These are phyloP conservation scores for Tetragonisca angustula DNA, from an alignment of 2,888 invertebrate genomes.

Conservation along the genomic window DNA sequence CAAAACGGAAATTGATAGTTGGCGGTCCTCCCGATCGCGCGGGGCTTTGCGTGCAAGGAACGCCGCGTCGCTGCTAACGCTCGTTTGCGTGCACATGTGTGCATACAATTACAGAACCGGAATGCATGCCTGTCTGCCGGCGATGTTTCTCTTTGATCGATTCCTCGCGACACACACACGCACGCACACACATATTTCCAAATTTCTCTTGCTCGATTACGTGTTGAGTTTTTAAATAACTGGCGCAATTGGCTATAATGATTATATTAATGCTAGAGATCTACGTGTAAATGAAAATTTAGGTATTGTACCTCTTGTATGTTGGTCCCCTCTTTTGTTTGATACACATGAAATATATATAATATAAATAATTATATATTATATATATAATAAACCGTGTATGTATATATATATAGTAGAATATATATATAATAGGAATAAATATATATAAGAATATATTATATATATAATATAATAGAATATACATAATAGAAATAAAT, in stretches of 20 bases:
- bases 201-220: slow-evolving; percentile 5
- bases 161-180: slow-evolving; percentile 19
- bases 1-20: slow-evolving; percentile 82
- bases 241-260: not conserved
- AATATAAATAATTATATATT: too few species aligned
- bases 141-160: slow-evolving; percentile 59
- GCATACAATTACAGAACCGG: slow-evolving; percentile 24
- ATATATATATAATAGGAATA: too few species aligned
- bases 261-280: not conserved
- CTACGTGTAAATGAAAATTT: not conserved
- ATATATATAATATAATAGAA: too few species aligned
- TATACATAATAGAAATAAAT: too few species aligned
- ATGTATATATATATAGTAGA: too few species aligned
- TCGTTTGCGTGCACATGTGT: slow-evolving; percentile 13
- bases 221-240: not conserved
- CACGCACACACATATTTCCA: not conserved
- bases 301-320: not conserved
- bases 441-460: too few species aligned
- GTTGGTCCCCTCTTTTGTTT: not conserved
- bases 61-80: slow-evolving; percentile 46
- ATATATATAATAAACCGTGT: too few species aligned
- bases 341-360: not conserved
- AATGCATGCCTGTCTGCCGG: slow-evolving; percentile 41
- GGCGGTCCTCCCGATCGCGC: slow-evolving; percentile 69
- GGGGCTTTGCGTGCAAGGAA: slow-evolving; percentile 56